Conservation (phyloP, 2,113 vertebrate species). For the Pavo muticus region DNA sequence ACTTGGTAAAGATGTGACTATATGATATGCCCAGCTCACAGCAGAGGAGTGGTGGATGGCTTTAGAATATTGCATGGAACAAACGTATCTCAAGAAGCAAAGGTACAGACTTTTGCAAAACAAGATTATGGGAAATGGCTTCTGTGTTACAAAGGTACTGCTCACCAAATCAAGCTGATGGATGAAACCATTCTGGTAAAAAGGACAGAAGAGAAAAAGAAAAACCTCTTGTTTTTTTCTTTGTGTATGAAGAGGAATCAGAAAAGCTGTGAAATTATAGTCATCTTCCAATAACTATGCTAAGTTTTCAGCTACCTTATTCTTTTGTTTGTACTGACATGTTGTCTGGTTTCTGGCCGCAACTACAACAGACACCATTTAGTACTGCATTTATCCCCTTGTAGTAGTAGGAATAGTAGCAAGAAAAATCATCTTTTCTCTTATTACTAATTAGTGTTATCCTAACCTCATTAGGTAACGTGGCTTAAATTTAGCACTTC, state of each 20-base stretch:
- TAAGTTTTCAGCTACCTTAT: background rate
- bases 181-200: background rate
- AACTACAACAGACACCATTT: background rate
- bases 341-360: background rate
- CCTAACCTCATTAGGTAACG: background rate
- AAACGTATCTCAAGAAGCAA: background rate
- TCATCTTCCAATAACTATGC: background rate
- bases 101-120: background rate
- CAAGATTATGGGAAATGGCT: background rate
- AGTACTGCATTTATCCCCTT: background rate
- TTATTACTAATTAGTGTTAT: background rate
- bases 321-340: background rate
- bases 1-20: background rate
- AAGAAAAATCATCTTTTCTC: background rate
- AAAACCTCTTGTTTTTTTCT: background rate
- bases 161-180: background rate
- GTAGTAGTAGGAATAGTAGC: background rate
- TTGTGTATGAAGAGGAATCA: background rate
- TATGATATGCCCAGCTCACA: background rate
- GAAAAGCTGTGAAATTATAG: background rate
- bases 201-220: background rate
- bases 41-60: background rate
- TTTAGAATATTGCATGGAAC: background rate
- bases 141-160: accelerated
- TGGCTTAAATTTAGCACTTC: background rate